phyloP scores from a whole-genome alignment of 1,140 invertebrate genomes.

The Leptopilina clavipes region DNA sequence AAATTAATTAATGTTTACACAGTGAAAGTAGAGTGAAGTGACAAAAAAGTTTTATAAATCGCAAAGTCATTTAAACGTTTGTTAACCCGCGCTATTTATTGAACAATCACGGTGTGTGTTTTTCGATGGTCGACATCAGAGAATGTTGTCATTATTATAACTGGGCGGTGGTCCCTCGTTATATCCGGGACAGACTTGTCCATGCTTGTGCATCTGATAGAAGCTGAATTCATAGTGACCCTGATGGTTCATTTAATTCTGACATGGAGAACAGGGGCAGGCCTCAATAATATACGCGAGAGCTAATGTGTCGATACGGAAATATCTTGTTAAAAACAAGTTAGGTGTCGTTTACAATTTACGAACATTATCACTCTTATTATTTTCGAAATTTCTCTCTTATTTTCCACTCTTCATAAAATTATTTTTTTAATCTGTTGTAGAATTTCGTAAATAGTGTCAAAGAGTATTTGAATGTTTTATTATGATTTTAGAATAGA shows the following conservation, averaged over 20 bases:
- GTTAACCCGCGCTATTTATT: not conserved
- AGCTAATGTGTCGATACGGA: slow-evolving; percentile 60
- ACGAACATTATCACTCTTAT: not conserved
- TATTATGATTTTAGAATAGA: too few species aligned
- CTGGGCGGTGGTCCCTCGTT: slow-evolving; percentile 67
- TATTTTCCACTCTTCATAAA: too few species aligned
- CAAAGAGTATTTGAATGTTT: too few species aligned
- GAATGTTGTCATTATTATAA: slow-evolving; percentile 59
- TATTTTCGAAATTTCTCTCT: too few species aligned
- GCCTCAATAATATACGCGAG: slow-evolving; percentile 42
- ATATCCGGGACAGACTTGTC: slow-evolving; percentile 63
- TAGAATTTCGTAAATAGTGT: too few species aligned
- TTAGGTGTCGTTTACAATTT: slow-evolving; percentile 22
- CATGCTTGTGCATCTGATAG: slow-evolving; percentile 63
- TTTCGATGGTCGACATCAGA: slow-evolving; percentile 52
- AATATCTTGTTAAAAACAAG: slow-evolving; percentile 64
- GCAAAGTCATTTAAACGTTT: not conserved
- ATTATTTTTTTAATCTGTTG: too few species aligned
- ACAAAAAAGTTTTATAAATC: not conserved
- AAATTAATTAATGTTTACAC: not conserved
- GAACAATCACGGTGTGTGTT: slow-evolving; percentile 55
- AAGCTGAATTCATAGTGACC: slow-evolving; percentile 63
- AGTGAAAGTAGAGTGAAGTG: not conserved
- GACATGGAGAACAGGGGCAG: slow-evolving; percentile 58
- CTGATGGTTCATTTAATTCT: slow-evolving; percentile 68